These are phyloP conservation scores for Falco berigora DNA, from an alignment of 2,797 vertebrate genomes.

Conservation along the genomic window DNA sequence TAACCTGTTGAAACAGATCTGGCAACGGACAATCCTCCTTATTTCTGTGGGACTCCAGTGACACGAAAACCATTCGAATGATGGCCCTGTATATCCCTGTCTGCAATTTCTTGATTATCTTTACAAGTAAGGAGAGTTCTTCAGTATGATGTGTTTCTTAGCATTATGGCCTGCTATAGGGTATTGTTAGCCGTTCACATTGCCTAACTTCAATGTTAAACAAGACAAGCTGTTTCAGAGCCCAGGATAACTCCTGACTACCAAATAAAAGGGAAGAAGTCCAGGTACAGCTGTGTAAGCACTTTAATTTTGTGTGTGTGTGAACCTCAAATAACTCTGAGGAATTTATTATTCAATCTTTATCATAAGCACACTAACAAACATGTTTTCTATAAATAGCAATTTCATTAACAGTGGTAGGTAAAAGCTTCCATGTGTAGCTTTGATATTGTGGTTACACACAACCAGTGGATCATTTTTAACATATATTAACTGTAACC, in stretches of 20 bases:
- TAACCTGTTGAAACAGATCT: neutral
- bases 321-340: neutral
- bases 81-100: neutral
- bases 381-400: neutral
- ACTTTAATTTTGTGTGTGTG: neutral
- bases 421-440: neutral
- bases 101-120: neutral
- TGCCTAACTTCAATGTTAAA: neutral
- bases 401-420: neutral
- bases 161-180: neutral
- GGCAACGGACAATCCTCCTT: neutral
- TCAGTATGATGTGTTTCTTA: neutral
- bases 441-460: neutral
- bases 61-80: neutral
- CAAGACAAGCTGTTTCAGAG: neutral
- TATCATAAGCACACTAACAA: neutral
- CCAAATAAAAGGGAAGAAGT: neutral
- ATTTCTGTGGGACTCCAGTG: neutral
- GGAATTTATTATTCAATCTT: neutral
- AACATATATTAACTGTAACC: neutral
- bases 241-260: neutral
- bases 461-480: neutral
- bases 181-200: neutral
- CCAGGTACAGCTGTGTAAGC: constrained; percentile 30
- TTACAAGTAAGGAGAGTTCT: neutral